A percentile compares a stretch with the other conserved stretches of the same genome.
Evolutionary conservation across 2,888 invertebrate species (phyloP).

Genomic region (Phyllotreta striolata): DNA sequence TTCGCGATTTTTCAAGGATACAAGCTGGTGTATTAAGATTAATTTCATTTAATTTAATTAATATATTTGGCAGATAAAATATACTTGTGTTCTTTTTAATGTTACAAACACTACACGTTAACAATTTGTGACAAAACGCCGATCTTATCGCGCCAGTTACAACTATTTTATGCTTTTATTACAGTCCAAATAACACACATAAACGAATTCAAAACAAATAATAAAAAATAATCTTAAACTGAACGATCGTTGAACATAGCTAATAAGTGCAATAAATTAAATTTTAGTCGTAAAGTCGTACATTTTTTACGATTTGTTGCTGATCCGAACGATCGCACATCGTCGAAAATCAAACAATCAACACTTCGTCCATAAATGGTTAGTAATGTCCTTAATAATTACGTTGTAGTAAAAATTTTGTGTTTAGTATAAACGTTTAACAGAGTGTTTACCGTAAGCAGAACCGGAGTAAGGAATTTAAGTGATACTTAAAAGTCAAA

Average conservation of each 20-base stretch:
- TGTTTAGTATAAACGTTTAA: constrained; percentile 38
- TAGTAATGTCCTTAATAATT: constrained; percentile 48
- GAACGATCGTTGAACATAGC: constrained; percentile 2
- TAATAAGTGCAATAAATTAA: constrained; percentile 25
- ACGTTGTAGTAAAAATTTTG: constrained; percentile 50
- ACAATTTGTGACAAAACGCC: too few relatives aligned
- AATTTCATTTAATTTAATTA: too few relatives aligned
- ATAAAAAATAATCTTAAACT: constrained; percentile 18
- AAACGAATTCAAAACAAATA: constrained; percentile 8
- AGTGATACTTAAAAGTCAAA: too few relatives aligned
- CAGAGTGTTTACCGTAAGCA: not conserved
- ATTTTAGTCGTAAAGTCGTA: constrained; percentile 34
- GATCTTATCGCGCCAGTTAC: too few relatives aligned
- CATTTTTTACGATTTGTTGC: constrained; percentile 46
- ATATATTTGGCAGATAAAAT: too few relatives aligned
- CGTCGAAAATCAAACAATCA: constrained; percentile 15
- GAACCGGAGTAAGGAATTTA: not conserved
- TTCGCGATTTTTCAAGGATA: too few relatives aligned
- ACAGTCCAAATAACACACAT: constrained; percentile 8
- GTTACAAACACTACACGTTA: too few relatives aligned
- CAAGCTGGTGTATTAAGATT: too few relatives aligned
- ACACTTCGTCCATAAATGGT: constrained; percentile 42
- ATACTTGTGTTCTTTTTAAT: too few relatives aligned
- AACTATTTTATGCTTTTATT: not conserved
- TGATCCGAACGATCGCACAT: constrained; percentile 42